These are phyloP conservation scores for Dryomyza anilis DNA, from an alignment of 2,888 invertebrate species.

Conservation along the genomic window DNA sequence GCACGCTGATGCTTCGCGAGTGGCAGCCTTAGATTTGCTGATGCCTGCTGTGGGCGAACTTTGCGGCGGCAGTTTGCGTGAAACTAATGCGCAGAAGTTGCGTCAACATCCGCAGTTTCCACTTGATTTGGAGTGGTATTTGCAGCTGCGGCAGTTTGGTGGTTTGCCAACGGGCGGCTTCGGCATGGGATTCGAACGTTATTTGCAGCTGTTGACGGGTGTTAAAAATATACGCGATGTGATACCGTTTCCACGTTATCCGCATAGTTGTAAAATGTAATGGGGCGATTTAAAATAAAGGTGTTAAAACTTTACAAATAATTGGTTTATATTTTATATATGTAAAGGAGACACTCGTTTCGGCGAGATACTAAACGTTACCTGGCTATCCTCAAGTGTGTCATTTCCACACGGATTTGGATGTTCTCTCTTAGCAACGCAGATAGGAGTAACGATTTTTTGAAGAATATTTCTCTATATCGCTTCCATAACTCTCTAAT, in stretches of 20 bases:
- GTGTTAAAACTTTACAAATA: not conserved
- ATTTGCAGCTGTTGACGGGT: constrained; percentile 80
- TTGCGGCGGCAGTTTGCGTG: constrained; percentile 93
- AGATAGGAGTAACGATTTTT: too few relatives aligned
- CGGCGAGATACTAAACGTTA: too few relatives aligned
- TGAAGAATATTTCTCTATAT: too few relatives aligned
- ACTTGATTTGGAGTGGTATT: constrained; percentile 79
- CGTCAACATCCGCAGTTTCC: constrained; percentile 66
- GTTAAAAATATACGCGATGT: constrained; percentile 91
- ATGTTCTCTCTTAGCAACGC: too few relatives aligned
- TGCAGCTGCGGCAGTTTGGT: constrained; percentile 87
- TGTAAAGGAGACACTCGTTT: too few relatives aligned
- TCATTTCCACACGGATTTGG: too few relatives aligned
- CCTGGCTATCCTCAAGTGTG: too few relatives aligned
- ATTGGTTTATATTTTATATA: too few relatives aligned
- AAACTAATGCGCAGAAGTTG: constrained; percentile 73
- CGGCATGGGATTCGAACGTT: constrained; percentile 94
- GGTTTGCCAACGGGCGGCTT: constrained; percentile 92
- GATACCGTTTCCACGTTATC: constrained; percentile 93
- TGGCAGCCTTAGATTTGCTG: constrained; percentile 83
- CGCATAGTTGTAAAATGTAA: constrained; percentile 80
- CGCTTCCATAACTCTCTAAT: too few relatives aligned
- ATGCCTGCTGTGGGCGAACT: constrained; percentile 91
- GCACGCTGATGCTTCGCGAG: constrained; percentile 43
- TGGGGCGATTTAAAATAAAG: not conserved